These are phyloP conservation scores for Oscheius myriophilus DNA, from an alignment of 2,888 invertebrate genomes.

Conservation along the genomic window DNA sequence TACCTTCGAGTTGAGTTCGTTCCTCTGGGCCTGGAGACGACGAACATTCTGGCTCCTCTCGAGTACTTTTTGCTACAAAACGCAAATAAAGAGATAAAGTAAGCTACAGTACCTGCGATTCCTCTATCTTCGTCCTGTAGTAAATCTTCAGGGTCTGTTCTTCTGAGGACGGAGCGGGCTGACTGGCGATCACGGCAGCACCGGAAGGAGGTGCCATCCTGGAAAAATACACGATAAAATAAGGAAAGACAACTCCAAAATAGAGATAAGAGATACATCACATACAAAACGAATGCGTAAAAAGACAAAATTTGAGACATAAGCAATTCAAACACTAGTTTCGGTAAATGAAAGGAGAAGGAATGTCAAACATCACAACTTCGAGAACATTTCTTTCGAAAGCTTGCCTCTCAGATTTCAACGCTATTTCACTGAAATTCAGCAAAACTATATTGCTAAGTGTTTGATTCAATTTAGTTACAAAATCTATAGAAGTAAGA, in stretches of 20 bases:
- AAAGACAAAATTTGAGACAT: no score
- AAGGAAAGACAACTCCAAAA: neutral
- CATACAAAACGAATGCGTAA: no score
- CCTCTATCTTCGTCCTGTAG: slow-evolving; percentile 97
- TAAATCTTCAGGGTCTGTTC: slow-evolving; percentile 75
- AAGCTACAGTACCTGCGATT: slow-evolving; percentile 78
- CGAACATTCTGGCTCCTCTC: slow-evolving; percentile 96
- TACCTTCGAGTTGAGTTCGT: slow-evolving; percentile 98
- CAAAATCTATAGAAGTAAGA: no score
- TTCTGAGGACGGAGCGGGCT: slow-evolving; percentile 34
- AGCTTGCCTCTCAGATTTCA: no score
- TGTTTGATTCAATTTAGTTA: no score
- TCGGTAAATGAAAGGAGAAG: no score
- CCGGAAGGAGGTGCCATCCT: slow-evolving; percentile 28
- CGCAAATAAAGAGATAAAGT: slow-evolving; percentile 10
- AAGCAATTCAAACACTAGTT: no score
- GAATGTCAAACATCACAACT: no score
- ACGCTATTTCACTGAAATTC: no score
- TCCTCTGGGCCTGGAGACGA: slow-evolving; percentile 94
- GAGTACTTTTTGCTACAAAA: slow-evolving; percentile 82
- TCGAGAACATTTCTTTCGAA: no score
- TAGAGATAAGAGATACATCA: no score
- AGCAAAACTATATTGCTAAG: no score
- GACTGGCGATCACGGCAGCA: slow-evolving; percentile 18
- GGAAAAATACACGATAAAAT: neutral